A percentile compares a stretch with the other conserved stretches of the same genome.
Evolutionary conservation across 2,113 vertebrate species (phyloP).

Genomic region (Hydrochoerus hydrochaeris): DNA sequence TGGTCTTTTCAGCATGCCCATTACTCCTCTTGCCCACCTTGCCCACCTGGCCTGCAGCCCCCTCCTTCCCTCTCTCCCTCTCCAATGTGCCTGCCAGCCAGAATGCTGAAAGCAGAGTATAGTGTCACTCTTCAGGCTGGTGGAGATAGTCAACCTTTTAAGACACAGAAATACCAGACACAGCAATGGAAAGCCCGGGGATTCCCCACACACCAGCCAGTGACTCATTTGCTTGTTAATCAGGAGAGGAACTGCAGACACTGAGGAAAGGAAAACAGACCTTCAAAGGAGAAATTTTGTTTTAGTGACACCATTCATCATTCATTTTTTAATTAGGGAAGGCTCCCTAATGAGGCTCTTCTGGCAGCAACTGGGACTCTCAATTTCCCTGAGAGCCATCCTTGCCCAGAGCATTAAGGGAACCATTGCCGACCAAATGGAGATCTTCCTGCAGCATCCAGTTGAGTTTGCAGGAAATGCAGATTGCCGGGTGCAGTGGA

Average conservation of each 20-base stretch:
- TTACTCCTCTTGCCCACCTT: not conserved
- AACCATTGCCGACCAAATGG: constrained; percentile 58
- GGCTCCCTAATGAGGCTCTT: constrained; percentile 76
- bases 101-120: not conserved
- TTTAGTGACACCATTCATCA: constrained; percentile 79
- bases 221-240: constrained; percentile 21
- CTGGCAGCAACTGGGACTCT: constrained; percentile 67
- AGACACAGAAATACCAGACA: not conserved
- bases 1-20: not conserved
- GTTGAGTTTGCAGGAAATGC: constrained; percentile 80
- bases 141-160: not conserved
- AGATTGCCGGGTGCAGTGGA: constrained; percentile 63
- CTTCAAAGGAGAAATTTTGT: constrained; percentile 82
- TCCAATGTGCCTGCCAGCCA: not conserved
- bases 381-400: constrained; percentile 76
- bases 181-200: constrained; percentile 26
- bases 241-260: constrained; percentile 58
- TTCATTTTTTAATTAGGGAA: constrained; percentile 81
- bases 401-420: constrained; percentile 64
- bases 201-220: constrained; percentile 26
- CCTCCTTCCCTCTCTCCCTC: not conserved
- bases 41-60: not conserved
- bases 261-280: constrained; percentile 57
- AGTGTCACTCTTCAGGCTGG: not conserved
- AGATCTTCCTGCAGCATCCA: constrained; percentile 63